phyloP scores from a whole-genome alignment of 2,797 vertebrate species.

The Atherinosoma microstoma region DNA sequence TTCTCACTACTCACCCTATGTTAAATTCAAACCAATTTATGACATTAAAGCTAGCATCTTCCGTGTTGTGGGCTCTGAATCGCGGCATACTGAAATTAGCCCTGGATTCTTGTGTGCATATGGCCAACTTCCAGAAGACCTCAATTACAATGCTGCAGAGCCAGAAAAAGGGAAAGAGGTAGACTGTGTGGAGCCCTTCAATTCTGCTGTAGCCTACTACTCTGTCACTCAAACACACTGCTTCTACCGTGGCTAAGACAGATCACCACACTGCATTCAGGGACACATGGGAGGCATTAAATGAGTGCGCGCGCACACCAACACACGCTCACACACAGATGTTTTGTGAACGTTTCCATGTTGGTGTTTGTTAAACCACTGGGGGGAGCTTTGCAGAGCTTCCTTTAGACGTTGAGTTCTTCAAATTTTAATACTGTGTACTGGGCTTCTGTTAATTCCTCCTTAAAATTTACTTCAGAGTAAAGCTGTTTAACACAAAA shows the following conservation, averaged over 20 bases:
- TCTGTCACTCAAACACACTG: constrained; percentile 76
- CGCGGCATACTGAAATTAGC: constrained; percentile 81
- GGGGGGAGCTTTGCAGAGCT: constrained; percentile 70
- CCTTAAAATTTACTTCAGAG: constrained; percentile 16
- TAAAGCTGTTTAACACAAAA: constrained; percentile 34
- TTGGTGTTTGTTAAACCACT: constrained; percentile 65
- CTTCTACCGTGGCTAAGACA: constrained; percentile 70
- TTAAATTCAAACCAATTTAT: constrained; percentile 46
- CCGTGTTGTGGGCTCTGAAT: constrained; percentile 60
- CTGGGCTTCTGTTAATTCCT: constrained; percentile 44
- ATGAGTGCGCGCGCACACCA: constrained; percentile 15
- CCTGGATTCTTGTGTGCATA: constrained; percentile 77
- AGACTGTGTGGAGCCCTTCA: constrained; percentile 85
- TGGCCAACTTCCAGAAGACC: constrained; percentile 84
- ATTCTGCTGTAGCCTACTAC: constrained; percentile 64
- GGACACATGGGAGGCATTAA: constrained; percentile 69
- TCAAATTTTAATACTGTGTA: constrained; percentile 28
- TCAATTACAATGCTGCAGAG: constrained; percentile 85
- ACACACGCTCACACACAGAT: constrained; percentile 17
- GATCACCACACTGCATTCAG: constrained; percentile 58
- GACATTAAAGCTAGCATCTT: constrained; percentile 66
- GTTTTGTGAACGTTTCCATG: constrained; percentile 46
- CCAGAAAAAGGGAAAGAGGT: constrained; percentile 82
- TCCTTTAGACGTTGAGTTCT: constrained; percentile 23
- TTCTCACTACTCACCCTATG: constrained; percentile 21